Percentiles rank a stretch among this genome's conserved stretches.
Conservation (phyloP, 2,888 invertebrate genomes). For the Andrena camellia region DNA sequence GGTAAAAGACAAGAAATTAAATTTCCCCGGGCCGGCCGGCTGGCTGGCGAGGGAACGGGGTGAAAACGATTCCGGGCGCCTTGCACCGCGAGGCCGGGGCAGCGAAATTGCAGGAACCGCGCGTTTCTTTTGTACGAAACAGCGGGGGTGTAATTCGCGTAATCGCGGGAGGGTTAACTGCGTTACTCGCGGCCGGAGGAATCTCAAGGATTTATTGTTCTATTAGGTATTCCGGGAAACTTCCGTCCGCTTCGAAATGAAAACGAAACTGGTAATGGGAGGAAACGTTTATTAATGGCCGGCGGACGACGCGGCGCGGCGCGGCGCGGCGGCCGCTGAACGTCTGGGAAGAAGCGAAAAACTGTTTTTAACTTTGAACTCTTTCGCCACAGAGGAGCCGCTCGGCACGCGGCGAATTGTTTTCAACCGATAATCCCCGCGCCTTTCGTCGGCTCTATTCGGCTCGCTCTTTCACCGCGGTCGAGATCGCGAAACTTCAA, state of each 20-base stretch:
- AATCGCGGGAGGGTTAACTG: neutral
- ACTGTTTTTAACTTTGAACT: no score
- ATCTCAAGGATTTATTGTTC: neutral
- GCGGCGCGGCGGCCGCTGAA: neutral
- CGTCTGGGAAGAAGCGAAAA: neutral
- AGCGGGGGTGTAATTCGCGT: constrained; percentile 7
- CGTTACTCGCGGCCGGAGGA: neutral
- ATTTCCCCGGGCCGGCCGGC: constrained; percentile 9
- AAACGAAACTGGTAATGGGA: neutral
- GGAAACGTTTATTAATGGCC: constrained; percentile 4
- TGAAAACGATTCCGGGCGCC: constrained; percentile 7
- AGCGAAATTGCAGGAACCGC: constrained; percentile 1
- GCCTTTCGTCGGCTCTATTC: neutral
- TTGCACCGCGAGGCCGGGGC: neutral
- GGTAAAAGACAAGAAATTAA: constrained; percentile 48
- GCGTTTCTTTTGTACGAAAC: constrained; percentile 12
- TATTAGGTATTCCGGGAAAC: neutral
- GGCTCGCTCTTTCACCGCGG: neutral
- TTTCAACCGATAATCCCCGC: neutral
- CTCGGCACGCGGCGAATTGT: neutral
- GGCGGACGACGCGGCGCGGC: no score
- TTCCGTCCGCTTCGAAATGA: neutral
- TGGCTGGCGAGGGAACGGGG: neutral
- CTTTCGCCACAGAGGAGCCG: no score
- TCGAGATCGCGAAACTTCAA: neutral